Base-by-base conservation (phyloP, 2,888 invertebrate genomes). In the Neoaliturus tenellus region DNA sequence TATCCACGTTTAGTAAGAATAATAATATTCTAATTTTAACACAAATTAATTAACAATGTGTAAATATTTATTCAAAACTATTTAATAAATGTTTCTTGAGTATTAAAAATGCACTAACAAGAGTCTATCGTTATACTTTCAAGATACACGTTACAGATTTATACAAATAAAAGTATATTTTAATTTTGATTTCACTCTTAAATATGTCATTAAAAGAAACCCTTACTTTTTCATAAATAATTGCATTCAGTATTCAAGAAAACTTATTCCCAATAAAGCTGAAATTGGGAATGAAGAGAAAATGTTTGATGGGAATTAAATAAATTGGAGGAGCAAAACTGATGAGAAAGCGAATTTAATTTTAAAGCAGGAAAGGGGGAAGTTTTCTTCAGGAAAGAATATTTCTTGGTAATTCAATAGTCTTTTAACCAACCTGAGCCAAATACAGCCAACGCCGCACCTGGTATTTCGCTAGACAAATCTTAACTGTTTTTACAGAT, bases 311-410 rank as follows among this genome's bases (percentile, higher is more conserved):
- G 55, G 33, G 55, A 55, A 78, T 55, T 78, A 51, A 78, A 78
- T 55, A 51, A 78, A 78, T 55, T 78, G 48, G 35, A 20, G 78
- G 33, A 78, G 48, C 78, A 48, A 78, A 78, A 78, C 55, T 78
- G 78, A 78, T 78, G 78, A 78, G 78, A 78, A 48, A 55, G 78
- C 78, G 78, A 78, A 78, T 55, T 78, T 55, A 78, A 78, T 78
- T 78, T 78, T 78, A 78, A 55, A 55, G 51, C 48, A 20, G 55
- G 55, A 33, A 33, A 48, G 75, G 55, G 48, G 55, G 55, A 25
- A 31, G 55, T 55, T 48, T 78, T 71, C 39, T 48, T 78, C 55
- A 55, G 55, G 51, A 23, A n/a, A 23, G 71, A 71, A 55, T 78
- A 78, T 78, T 78, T 55, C 78, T 78, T 35, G 35, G 78, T 78